phyloP scores from a whole-genome alignment of 2,797 vertebrate species.

The Varecia variegata region DNA sequence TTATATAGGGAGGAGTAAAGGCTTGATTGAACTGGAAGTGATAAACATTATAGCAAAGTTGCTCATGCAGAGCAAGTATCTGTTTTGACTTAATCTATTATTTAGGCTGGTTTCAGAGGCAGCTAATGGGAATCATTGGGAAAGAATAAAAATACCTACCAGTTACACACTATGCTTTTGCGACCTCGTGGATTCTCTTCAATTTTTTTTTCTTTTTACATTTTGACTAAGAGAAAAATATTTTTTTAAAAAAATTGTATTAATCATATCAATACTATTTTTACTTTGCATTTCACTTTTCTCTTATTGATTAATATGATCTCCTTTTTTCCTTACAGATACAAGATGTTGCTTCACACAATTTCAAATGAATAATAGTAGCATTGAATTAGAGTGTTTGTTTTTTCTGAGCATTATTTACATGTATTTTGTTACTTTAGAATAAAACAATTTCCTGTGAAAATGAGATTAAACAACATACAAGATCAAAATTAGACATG shows the following conservation, averaged over 20 bases:
- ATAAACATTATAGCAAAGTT: not conserved
- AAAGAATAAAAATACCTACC: not conserved
- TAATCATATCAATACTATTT: not conserved
- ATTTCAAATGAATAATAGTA: not conserved
- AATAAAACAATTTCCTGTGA: not conserved
- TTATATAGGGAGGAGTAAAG: not conserved
- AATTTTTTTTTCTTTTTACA: not conserved
- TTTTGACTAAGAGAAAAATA: not conserved
- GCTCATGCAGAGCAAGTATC: not conserved
- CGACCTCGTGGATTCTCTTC: not conserved
- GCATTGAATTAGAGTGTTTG: not conserved
- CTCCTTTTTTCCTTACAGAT: not conserved
- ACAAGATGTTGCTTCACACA: not conserved
- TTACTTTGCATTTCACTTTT: not conserved
- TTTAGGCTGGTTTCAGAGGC: not conserved
- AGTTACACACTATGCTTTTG: not conserved
- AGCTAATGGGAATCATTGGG: not conserved
- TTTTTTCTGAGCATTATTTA: not conserved
- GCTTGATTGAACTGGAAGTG: not conserved
- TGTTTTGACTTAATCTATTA: not conserved
- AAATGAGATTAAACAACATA: not conserved
- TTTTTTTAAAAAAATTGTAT: not conserved
- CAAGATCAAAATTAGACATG: not conserved
- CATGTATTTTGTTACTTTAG: not conserved
- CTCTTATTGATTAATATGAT: not conserved